Evolutionary conservation across 2,113 vertebrate genomes (phyloP).

Genomic region (Psittacus erithacus): DNA sequence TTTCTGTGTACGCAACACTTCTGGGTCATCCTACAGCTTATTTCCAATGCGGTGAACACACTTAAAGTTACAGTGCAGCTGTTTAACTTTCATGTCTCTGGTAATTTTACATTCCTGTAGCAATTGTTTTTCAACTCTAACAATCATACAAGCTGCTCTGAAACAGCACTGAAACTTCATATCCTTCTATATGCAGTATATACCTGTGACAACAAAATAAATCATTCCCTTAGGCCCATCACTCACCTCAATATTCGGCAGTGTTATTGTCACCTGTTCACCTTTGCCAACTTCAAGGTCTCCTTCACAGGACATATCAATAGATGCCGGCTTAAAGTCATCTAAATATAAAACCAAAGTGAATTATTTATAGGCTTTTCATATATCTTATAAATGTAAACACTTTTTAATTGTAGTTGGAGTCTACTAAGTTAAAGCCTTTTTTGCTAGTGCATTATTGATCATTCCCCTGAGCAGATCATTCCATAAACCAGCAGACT

Average conservation of each 20-base stretch:
- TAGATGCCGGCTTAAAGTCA: constrained; percentile 99
- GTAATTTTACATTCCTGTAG: background rate
- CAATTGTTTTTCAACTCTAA: background rate
- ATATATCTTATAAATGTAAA: background rate
- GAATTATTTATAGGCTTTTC: constrained; percentile 24
- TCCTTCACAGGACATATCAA: constrained; percentile 94
- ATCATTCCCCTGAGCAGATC: background rate
- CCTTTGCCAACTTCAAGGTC: constrained; percentile 96
- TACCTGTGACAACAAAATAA: background rate
- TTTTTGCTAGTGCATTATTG: background rate
- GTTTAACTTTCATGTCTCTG: background rate
- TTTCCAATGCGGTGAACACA: background rate
- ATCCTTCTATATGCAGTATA: background rate
- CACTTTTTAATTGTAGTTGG: background rate
- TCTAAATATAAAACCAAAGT: constrained; percentile 77
- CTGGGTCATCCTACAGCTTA: constrained; percentile 45
- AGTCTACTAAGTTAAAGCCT: background rate
- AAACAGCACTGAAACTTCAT: background rate
- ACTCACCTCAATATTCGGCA: constrained; percentile 95
- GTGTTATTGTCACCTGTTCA: constrained; percentile 96
- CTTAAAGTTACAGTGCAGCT: constrained; percentile 34
- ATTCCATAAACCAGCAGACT: background rate
- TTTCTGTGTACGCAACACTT: constrained; percentile 8
- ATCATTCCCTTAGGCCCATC: accelerated
- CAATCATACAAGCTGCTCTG: background rate